Percentiles rank a stretch among this genome's conserved stretches.
These are phyloP conservation scores for Macropis europaea DNA, from an alignment of 2,888 invertebrate genomes.

Conservation along the genomic window DNA sequence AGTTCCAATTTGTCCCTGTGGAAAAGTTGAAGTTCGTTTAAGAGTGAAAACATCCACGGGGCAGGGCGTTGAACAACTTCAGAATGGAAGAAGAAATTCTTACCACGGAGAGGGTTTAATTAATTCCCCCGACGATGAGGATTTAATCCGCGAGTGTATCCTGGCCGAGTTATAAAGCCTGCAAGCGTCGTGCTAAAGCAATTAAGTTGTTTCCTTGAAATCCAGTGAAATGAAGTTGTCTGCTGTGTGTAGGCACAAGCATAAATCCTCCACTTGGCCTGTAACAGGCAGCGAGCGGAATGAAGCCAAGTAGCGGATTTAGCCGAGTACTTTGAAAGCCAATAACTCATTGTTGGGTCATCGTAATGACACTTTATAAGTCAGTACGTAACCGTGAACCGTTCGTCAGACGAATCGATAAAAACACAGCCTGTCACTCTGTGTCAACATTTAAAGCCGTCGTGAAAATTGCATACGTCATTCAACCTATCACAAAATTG, in stretches of 20 bases:
- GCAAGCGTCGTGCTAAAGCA: conserved; percentile 48
- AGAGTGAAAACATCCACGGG: background rate
- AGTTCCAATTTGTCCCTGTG: too few species aligned
- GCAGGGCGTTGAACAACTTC: conserved; percentile 6
- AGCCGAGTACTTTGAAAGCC: conserved; percentile 74
- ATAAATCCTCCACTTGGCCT: conserved; percentile 71
- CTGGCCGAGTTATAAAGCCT: conserved; percentile 46
- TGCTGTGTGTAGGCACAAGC: conserved; percentile 53
- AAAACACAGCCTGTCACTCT: background rate
- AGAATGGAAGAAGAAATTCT: conserved; percentile 29
- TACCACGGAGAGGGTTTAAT: conserved; percentile 26
- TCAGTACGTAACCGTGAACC: conserved; percentile 53
- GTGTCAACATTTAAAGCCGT: too few species aligned
- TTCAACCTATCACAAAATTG: too few species aligned
- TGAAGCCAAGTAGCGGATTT: conserved; percentile 75
- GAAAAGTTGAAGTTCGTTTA: too few species aligned
- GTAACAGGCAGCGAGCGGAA: conserved; percentile 65
- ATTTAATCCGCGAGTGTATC: conserved; percentile 34
- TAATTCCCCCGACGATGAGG: conserved; percentile 23
- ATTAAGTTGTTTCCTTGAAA: conserved; percentile 54
- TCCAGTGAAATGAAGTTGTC: conserved; percentile 53
- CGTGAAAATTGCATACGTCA: too few species aligned
- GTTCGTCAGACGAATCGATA: conserved; percentile 41
- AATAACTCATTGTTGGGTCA: conserved; percentile 76
- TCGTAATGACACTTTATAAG: conserved; percentile 73